Evolutionary conservation across 2,797 vertebrate species (phyloP).

Genomic region (Manis javanica): DNA sequence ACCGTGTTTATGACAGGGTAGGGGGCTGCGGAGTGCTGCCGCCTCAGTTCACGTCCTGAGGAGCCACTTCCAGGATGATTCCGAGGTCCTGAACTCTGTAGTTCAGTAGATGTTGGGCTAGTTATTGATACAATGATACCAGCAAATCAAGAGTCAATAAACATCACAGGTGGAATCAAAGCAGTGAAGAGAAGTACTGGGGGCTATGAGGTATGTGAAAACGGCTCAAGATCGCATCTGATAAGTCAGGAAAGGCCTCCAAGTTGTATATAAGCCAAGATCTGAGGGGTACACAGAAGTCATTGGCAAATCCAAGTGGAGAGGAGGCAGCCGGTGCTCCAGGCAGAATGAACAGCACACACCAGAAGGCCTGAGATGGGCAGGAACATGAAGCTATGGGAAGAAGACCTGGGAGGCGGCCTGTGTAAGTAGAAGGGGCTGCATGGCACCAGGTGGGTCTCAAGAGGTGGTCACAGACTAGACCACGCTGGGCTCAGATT

Average conservation of each 20-base stretch:
- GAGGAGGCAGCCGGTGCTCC: no score
- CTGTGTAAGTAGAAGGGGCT: rapidly evolving
- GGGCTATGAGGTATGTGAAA: rapidly evolving
- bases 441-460: neutral
- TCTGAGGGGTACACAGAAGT: neutral
- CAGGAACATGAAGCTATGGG: neutral
- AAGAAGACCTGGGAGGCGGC: neutral
- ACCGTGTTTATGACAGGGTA: neutral
- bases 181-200: neutral
- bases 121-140: neutral
- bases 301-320: neutral
- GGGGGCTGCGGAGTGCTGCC: no score
- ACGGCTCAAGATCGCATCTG: neutral
- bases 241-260: neutral
- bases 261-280: neutral
- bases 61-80: no score
- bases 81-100: no score
- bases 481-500: neutral
- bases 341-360: neutral
- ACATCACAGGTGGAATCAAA: no score
- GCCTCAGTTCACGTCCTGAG: no score
- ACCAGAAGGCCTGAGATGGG: no score
- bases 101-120: no score
- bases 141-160: neutral
- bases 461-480: neutral